A percentile compares a stretch with the other conserved stretches of the same genome.
Conservation (phyloP, 2,888 invertebrate species). For the Atrina japonica region DNA sequence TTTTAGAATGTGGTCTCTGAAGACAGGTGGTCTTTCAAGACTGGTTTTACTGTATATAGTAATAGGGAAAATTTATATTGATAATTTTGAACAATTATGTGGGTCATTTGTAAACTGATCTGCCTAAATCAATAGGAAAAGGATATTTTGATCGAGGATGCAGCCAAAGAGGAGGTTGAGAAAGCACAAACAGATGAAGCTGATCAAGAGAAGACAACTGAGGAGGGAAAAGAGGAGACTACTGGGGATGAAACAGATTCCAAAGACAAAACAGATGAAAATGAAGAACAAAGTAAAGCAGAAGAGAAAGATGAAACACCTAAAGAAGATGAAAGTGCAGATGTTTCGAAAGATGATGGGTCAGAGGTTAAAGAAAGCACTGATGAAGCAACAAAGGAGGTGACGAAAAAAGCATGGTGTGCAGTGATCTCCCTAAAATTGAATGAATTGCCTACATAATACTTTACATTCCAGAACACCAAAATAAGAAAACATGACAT, state of each 20-base stretch:
- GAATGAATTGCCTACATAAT: too few species aligned
- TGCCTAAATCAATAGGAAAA: slow-evolving; percentile 17
- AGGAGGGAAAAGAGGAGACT: not conserved
- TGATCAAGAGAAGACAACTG: slow-evolving; percentile 16
- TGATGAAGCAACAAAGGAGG: slow-evolving; percentile 18
- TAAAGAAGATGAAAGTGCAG: slow-evolving; percentile 10
- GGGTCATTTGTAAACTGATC: slow-evolving; percentile 2
- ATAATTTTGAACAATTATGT: not conserved
- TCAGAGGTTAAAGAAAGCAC: slow-evolving; percentile 12
- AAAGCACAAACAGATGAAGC: slow-evolving; percentile 19
- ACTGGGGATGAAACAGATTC: not conserved
- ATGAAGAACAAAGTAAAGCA: slow-evolving; percentile 14
- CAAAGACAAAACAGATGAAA: slow-evolving; percentile 8
- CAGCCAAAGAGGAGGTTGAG: slow-evolving; percentile 28
- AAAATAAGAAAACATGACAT: too few species aligned
- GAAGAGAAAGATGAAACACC: slow-evolving; percentile 2
- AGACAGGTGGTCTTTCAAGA: too few species aligned
- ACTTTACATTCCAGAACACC: too few species aligned
- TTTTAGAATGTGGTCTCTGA: too few species aligned
- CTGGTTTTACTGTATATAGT: too few species aligned
- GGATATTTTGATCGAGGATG: slow-evolving; percentile 26
- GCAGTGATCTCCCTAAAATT: not conserved
- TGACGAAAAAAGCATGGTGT: slow-evolving; percentile 14
- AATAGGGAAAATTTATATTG: too few species aligned
- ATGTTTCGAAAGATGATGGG: slow-evolving; percentile 10